These are phyloP conservation scores for Ascidia mentula DNA, from an alignment of 23 tunicate species.

Conservation along the genomic window DNA sequence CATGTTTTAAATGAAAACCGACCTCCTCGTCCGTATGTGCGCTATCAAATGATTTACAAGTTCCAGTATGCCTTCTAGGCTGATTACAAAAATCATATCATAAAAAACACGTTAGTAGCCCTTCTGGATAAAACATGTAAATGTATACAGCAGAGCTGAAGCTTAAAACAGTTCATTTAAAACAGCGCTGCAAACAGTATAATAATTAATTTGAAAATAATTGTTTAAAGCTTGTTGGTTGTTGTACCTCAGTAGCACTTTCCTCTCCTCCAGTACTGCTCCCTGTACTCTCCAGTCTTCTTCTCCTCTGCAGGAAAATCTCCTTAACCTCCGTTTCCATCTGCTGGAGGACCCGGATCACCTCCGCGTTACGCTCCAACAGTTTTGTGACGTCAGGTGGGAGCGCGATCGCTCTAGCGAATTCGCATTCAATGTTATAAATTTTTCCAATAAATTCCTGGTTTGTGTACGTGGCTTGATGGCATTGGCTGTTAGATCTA, in stretches of 20 bases:
- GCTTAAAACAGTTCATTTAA: no score
- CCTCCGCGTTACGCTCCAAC: constrained; percentile 54
- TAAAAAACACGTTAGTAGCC: no score
- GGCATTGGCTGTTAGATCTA: neutral
- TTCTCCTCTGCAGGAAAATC: constrained; percentile 14
- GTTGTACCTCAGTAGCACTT: neutral
- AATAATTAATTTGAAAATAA: no score
- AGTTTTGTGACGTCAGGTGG: constrained; percentile 63
- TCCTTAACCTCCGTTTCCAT: constrained; percentile 50
- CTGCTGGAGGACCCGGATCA: constrained; percentile 35
- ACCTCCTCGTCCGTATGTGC: no score
- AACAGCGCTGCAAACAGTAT: no score
- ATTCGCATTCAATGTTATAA: neutral
- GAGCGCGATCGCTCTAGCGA: constrained; percentile 71
- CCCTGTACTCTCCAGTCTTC: constrained; percentile 58
- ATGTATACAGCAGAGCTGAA: no score
- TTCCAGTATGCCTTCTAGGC: no score
- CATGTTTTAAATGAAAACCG: no score
- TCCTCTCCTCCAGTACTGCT: constrained; percentile 56
- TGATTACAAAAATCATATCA: no score
- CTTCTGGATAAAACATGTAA: no score
- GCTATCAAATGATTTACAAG: no score
- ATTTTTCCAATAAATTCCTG: neutral
- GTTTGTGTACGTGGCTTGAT: neutral
- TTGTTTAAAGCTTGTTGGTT: neutral